Evolutionary conservation across 2,113 vertebrate species (phyloP).

Genomic region (Taurulus bubalis): DNA sequence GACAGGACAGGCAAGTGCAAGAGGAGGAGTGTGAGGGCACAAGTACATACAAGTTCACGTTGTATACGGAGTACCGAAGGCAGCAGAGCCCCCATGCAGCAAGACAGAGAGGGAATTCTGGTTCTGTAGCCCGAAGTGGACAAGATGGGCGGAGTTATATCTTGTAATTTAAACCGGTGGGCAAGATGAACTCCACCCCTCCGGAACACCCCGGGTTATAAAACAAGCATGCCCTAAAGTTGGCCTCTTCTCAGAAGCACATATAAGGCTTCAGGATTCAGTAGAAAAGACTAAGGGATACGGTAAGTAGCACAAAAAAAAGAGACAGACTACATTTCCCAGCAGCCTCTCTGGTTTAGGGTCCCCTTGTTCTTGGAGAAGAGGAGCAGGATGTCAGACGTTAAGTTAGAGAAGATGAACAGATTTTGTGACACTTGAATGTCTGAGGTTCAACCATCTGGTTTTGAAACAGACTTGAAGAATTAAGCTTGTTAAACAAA

Average conservation of each 20-base stretch:
- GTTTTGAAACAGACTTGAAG: not conserved
- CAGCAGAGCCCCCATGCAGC: slow-evolving; percentile 77
- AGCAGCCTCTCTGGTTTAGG: slow-evolving; percentile 58
- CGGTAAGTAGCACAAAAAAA: slow-evolving; percentile 40
- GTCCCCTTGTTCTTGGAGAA: slow-evolving; percentile 32
- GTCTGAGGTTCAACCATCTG: not conserved
- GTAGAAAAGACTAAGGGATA: slow-evolving; percentile 52
- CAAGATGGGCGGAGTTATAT: not conserved
- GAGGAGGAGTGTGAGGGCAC: slow-evolving; percentile 37
- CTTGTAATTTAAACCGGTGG: not conserved
- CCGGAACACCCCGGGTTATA: slow-evolving; percentile 31
- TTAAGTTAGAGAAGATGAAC: not conserved
- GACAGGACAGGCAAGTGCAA: slow-evolving; percentile 8
- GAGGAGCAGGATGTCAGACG: slow-evolving; percentile 8
- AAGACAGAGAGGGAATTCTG: slow-evolving; percentile 53
- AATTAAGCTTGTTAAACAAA: not conserved
- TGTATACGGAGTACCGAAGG: slow-evolving; percentile 71
- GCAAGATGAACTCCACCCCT: slow-evolving; percentile 25
- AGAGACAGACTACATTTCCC: slow-evolving; percentile 58
- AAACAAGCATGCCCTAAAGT: slow-evolving; percentile 52
- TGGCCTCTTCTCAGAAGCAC: slow-evolving; percentile 68
- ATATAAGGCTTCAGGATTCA: slow-evolving; percentile 77
- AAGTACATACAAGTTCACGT: slow-evolving; percentile 54
- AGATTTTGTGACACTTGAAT: not conserved
- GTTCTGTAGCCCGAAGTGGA: slow-evolving; percentile 32